phyloP scores from a whole-genome alignment of 1,140 invertebrate species.

The Trichonephila clavipes region DNA sequence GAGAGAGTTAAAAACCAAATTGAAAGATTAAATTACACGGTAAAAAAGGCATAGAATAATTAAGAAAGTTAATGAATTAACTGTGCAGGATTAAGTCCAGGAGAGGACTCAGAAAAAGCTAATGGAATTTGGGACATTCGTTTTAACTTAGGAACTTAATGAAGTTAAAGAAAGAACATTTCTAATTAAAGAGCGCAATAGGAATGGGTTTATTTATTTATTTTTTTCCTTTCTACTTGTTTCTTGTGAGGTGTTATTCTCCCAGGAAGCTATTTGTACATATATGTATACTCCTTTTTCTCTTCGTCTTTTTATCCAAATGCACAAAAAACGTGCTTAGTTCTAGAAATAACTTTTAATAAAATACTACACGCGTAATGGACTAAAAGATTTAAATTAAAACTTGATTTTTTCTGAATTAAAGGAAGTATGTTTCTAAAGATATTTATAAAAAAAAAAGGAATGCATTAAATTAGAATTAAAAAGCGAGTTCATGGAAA shows the following conservation, averaged over 20 bases:
- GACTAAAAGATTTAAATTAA: slow-evolving; percentile 18
- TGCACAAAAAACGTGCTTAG: background rate
- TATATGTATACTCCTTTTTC: background rate
- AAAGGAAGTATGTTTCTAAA: background rate
- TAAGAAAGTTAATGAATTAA: slow-evolving; percentile 65
- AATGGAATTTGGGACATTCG: slow-evolving; percentile 56
- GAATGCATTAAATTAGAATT: slow-evolving; percentile 2
- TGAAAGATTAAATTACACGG: slow-evolving; percentile 62
- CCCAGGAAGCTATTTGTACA: background rate
- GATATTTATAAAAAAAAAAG: background rate
- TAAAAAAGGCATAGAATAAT: slow-evolving; percentile 47
- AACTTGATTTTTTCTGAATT: background rate
- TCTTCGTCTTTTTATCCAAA: background rate
- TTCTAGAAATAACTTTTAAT: background rate
- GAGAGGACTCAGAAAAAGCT: slow-evolving; percentile 28
- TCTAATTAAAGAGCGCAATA: slow-evolving; percentile 53
- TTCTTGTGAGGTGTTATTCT: slow-evolving; percentile 17
- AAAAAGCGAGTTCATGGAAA: background rate
- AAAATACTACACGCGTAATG: background rate
- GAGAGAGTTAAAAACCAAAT: slow-evolving; percentile 55
- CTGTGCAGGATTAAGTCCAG: slow-evolving; percentile 42
- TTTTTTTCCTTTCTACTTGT: background rate
- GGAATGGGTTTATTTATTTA: background rate
- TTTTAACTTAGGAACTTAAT: slow-evolving; percentile 53
- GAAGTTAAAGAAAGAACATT: slow-evolving; percentile 51